Conservation (phyloP, 2,113 vertebrate species). For the Tonatia bakeri region DNA sequence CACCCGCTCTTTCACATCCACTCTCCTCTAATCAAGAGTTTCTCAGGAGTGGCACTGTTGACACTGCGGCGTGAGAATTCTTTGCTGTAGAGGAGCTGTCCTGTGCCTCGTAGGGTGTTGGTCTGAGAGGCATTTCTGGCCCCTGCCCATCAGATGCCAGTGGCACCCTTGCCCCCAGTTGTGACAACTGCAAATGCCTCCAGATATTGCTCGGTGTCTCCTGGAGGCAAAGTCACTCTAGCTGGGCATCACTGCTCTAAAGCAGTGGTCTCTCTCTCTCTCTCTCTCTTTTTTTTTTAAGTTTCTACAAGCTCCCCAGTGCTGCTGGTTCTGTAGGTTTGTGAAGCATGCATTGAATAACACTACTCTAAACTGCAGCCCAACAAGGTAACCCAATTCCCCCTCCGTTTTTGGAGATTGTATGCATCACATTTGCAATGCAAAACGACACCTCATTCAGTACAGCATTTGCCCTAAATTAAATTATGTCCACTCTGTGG, state of each 20-base stretch:
- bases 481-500: background rate
- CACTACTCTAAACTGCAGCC: background rate
- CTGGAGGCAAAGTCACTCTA: background rate
- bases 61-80: background rate
- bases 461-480: background rate
- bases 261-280: background rate
- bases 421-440: background rate
- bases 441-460: background rate
- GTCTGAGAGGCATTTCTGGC: background rate
- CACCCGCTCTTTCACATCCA: background rate
- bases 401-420: background rate
- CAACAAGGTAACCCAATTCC: background rate
- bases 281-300: no score
- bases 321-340: background rate
- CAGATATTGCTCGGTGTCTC: background rate
- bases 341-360: background rate
- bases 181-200: background rate
- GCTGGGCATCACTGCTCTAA: background rate
- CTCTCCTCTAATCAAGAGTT: background rate
- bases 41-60: background rate
- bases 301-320: background rate
- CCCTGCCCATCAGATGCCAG: background rate
- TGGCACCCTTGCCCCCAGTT: accelerated
- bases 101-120: background rate
- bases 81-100: background rate